Evolutionary conservation across 2,797 vertebrate genomes (phyloP), one percentile per base, ranked within the genome.

Genomic region (Menidia menidia): DNA sequence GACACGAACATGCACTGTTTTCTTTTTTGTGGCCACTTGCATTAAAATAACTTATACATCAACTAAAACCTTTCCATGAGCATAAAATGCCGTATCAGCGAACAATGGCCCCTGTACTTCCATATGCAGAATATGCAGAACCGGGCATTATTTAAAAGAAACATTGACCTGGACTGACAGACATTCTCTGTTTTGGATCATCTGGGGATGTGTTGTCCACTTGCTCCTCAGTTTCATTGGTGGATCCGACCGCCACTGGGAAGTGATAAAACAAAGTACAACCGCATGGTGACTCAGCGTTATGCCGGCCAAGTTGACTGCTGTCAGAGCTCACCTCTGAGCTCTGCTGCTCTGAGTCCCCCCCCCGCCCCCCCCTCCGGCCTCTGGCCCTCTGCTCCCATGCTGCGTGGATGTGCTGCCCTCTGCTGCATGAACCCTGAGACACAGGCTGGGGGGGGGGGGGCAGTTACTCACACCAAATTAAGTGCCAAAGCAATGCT

Each of bases 241-340:
- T 35, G 25, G 25, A 25, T 25, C 25, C 25, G 2, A 59, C 32
- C 41, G 35, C 41, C 14, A 67, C 12, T 30, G 67, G 83, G 82
- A 88, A 87, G 77, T 79, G 7, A 25, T 41, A 62, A 64, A 12
- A 13, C 18, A 86, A 87, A 78, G 44, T 50, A 58, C 59, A 59
- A 71, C 41, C 56, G 77, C 89, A 89, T 4, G 16, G 42, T 92
- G 91, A 91, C 87, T 81, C 77, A 87, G 90, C 91, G 89, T 3
- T 71, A 64, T 6, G 4, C 39, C 4, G 52, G 15, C 15, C 51
- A 41, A 18, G 60, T 45, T 65, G 57, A 45, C 10, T 43, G 50
- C 32, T 55, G 25, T 59, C 48, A 60, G 16, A 14, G 25, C 45
- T 57, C 31, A 16, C n/a, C 1, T 57, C 45, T 48, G 6, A 15